phyloP scores from a whole-genome alignment of 1,140 invertebrate species.

The Latrodectus geometricus region DNA sequence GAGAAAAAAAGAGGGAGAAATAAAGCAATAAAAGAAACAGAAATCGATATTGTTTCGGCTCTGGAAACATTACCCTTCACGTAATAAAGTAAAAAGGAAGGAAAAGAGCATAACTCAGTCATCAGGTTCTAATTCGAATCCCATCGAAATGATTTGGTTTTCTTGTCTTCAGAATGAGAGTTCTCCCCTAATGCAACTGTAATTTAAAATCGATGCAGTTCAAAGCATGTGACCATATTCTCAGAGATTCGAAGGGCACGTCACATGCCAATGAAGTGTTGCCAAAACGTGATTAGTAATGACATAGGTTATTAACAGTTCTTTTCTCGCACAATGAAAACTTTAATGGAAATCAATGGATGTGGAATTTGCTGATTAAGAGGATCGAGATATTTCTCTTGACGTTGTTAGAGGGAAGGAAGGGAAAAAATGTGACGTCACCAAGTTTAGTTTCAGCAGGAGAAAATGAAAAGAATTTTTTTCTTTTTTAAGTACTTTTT shows the following conservation, averaged over 20 bases:
- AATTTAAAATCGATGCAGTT: slow-evolving; percentile 57
- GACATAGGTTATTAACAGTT: slow-evolving; percentile 56
- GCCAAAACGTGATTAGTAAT: slow-evolving; percentile 42
- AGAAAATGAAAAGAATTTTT: slow-evolving; percentile 40
- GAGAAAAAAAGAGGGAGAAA: neutral
- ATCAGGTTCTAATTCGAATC: slow-evolving; percentile 44
- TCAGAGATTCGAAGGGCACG: slow-evolving; percentile 32
- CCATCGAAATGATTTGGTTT: slow-evolving; percentile 44
- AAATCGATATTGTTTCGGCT: slow-evolving; percentile 12
- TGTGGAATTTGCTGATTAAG: slow-evolving; percentile 25
- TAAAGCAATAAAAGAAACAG: neutral
- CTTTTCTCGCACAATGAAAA: slow-evolving; percentile 44
- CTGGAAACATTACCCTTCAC: neutral
- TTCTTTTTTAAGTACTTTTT: slow-evolving; percentile 10
- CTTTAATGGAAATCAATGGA: slow-evolving; percentile 57
- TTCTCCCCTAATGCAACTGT: slow-evolving; percentile 51
- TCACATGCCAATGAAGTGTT: slow-evolving; percentile 5
- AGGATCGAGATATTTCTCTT: neutral
- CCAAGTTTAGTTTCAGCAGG: slow-evolving; percentile 35
- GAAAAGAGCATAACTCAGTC: slow-evolving; percentile 23
- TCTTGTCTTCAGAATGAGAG: slow-evolving; percentile 31
- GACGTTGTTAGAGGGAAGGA: neutral
- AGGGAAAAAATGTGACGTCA: slow-evolving; percentile 29
- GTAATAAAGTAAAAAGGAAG: neutral
- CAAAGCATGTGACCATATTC: slow-evolving; percentile 56